A percentile compares a stretch with the other conserved stretches of the same genome.
Conservation (phyloP, 2,797 vertebrate species). For the Chloroceryle amazona region DNA sequence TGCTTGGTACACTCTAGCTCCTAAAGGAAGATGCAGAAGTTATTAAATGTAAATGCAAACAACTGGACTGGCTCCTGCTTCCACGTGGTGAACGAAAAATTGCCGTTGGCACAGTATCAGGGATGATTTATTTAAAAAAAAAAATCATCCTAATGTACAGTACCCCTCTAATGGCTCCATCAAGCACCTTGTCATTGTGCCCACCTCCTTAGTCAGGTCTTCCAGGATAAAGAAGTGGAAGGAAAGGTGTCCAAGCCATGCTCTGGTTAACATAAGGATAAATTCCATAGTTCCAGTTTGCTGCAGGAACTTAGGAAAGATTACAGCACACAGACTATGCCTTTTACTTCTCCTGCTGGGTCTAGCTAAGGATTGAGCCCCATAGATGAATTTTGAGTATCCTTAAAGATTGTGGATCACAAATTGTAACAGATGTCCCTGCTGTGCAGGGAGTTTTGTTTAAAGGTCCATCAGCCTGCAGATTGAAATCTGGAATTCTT, state of each 20-base stretch:
- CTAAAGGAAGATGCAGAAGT: background rate
- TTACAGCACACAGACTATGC: background rate
- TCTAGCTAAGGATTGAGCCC: constrained; percentile 44
- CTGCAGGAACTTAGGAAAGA: constrained; percentile 6
- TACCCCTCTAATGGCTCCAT: background rate
- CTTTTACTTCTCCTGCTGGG: constrained; percentile 41
- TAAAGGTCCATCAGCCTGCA: constrained; percentile 75
- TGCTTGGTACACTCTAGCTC: background rate
- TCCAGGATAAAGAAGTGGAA: background rate
- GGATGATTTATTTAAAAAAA: background rate
- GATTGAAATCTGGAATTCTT: constrained; percentile 69
- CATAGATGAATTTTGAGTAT: background rate
- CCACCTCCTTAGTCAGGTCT: background rate
- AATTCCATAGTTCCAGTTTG: background rate
- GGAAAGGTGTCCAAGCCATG: background rate
- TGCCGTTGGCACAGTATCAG: background rate
- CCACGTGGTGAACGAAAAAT: background rate
- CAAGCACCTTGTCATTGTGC: background rate
- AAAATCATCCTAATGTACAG: background rate
- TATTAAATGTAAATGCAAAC: background rate
- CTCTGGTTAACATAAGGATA: background rate
- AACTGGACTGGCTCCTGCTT: background rate
- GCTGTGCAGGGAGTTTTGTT: constrained; percentile 62
- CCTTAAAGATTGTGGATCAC: constrained; percentile 58
- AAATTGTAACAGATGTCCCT: constrained; percentile 70